Evolutionary conservation across 1,140 invertebrate species (phyloP).

Genomic region (Hyles vespertilio): DNA sequence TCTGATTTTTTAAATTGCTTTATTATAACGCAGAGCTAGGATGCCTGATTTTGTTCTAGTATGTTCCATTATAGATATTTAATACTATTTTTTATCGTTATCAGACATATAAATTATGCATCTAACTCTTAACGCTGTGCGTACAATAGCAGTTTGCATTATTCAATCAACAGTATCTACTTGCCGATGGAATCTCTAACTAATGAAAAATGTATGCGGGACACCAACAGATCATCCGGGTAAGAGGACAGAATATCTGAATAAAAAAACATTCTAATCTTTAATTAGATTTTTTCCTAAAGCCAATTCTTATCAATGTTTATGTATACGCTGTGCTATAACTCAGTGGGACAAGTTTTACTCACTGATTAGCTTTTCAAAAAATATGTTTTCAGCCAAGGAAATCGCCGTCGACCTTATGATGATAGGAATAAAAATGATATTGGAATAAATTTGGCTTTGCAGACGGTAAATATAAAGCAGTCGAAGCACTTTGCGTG

Average conservation of each 20-base stretch:
- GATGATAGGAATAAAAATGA: not conserved
- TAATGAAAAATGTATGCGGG: conserved; percentile 6
- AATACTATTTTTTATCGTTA: too few species aligned
- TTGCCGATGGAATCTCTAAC: conserved; percentile 5
- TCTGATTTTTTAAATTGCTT: too few species aligned
- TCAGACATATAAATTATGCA: too few species aligned
- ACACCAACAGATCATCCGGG: not conserved
- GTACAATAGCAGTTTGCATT: conserved; percentile 1
- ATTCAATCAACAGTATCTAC: conserved; percentile 4
- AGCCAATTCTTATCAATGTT: conserved; percentile 52
- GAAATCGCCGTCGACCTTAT: not conserved
- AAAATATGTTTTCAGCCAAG: conserved; percentile 2
- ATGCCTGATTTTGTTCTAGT: too few species aligned
- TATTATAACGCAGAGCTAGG: too few species aligned
- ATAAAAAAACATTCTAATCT: conserved; percentile 6
- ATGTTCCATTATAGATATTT: too few species aligned
- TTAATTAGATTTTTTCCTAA: conserved; percentile 52
- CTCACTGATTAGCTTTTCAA: conserved; percentile 45
- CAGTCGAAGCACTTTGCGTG: conserved; percentile 47
- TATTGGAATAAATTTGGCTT: conserved; percentile 9
- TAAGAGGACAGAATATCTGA: conserved; percentile 1
- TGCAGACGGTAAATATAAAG: conserved; percentile 23
- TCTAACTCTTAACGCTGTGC: too few species aligned
- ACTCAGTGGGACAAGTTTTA: conserved; percentile 46
- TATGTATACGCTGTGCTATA: conserved; percentile 48